A percentile compares a stretch with the other conserved stretches of the same genome.
Evolutionary conservation across 1,140 invertebrate genomes (phyloP).

Genomic region (Ceratosolen fusciceps): DNA sequence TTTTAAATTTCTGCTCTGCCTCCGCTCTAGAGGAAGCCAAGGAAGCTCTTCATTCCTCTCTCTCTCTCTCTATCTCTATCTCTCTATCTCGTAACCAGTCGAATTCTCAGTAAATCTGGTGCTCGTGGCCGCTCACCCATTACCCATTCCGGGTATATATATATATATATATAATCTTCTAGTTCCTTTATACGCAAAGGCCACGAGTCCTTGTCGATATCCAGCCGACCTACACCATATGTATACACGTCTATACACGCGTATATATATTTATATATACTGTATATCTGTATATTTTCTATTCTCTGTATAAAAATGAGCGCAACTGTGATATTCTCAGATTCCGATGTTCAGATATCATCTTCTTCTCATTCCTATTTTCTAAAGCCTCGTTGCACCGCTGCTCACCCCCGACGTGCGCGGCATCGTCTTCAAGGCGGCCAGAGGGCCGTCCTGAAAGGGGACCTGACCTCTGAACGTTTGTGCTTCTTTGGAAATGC

Average conservation of each 20-base stretch:
- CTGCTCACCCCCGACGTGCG: too few species aligned
- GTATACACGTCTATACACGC: too few species aligned
- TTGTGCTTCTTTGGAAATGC: too few species aligned
- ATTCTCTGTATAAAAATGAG: constrained; percentile 34
- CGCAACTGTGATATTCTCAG: constrained; percentile 44
- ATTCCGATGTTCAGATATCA: background rate
- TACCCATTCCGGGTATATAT: too few species aligned
- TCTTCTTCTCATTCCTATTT: too few species aligned
- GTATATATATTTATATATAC: too few species aligned
- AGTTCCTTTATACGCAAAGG: constrained; percentile 22
- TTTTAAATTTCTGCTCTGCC: constrained; percentile 21
- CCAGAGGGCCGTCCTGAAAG: too few species aligned
- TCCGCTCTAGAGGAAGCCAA: background rate
- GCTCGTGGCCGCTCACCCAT: background rate
- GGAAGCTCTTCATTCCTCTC: background rate
- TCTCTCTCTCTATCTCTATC: background rate
- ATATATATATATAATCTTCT: too few species aligned
- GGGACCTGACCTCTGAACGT: too few species aligned
- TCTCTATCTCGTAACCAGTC: constrained; percentile 30
- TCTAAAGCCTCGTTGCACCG: too few species aligned
- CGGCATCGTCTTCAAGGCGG: too few species aligned
- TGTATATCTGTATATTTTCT: too few species aligned
- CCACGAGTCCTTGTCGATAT: background rate
- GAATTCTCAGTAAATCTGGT: constrained; percentile 21
- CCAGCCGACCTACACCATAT: background rate